Evolutionary conservation across 2,888 invertebrate species (phyloP).

Genomic region (Bimastos eiseni): DNA sequence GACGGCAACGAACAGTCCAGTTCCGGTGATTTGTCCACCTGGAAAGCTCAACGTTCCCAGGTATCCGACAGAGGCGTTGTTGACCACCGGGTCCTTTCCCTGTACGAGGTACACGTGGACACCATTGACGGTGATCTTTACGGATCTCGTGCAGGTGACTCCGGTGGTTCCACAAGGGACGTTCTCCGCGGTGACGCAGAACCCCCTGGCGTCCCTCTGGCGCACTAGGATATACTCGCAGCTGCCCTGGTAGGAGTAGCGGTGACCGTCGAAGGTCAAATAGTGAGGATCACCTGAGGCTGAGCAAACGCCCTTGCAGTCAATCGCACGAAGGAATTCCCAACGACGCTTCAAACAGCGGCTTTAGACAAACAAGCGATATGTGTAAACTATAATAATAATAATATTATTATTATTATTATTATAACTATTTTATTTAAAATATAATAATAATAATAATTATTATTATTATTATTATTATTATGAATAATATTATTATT

Average conservation of each 20-base stretch:
- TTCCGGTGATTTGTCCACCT: conserved; percentile 69
- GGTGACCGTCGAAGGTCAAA: conserved; percentile 79
- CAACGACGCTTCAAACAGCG: conserved; percentile 50
- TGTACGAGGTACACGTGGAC: conserved; percentile 32
- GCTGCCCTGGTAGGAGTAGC: conserved; percentile 83
- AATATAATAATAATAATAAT: too few relatives aligned
- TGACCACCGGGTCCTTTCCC: conserved; percentile 48
- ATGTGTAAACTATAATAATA: neutral
- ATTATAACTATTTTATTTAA: too few relatives aligned
- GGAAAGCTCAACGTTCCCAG: conserved; percentile 37
- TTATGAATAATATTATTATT: too few relatives aligned
- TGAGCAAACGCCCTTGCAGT: conserved; percentile 66
- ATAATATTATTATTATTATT: too few relatives aligned
- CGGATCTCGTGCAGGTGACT: conserved; percentile 83
- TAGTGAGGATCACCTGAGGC: conserved; percentile 85
- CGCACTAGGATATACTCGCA: conserved; percentile 64
- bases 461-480: too few relatives aligned
- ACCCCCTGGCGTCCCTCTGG: conserved; percentile 32
- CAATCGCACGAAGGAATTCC: conserved; percentile 70
- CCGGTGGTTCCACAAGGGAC: conserved; percentile 84
- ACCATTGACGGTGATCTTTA: conserved; percentile 60
- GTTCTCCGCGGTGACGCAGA: conserved; percentile 76
- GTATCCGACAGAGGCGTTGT: conserved; percentile 44
- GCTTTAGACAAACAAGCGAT: conserved; percentile 42
- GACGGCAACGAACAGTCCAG: conserved; percentile 71